These are phyloP conservation scores for Podarcis raffonei DNA, from an alignment of 2,113 vertebrate genomes.

Conservation along the genomic window DNA sequence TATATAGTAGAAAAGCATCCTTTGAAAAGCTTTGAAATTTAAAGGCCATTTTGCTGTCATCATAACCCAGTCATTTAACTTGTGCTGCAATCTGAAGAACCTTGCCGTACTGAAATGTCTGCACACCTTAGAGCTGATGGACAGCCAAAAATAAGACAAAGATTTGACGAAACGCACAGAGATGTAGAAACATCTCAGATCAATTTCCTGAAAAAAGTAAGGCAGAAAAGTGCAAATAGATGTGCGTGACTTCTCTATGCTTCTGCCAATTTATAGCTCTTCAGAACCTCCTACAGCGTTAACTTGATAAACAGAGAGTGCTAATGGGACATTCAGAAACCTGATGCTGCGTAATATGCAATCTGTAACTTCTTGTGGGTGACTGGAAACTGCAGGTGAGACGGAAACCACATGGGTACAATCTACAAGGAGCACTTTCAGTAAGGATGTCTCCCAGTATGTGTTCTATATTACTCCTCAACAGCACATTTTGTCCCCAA, in stretches of 20 bases:
- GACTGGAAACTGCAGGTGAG: no score
- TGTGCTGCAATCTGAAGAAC: constrained; percentile 30
- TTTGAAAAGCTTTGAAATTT: constrained; percentile 6
- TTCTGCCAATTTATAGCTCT: not conserved
- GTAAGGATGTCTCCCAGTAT: not conserved
- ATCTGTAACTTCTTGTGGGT: not conserved
- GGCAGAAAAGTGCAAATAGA: not conserved
- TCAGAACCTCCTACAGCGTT: not conserved
- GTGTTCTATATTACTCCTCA: not conserved
- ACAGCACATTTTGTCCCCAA: not conserved
- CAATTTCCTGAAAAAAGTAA: not conserved
- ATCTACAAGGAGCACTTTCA: not conserved
- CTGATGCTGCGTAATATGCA: not conserved
- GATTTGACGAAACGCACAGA: not conserved
- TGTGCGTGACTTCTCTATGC: not conserved
- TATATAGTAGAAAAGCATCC: not conserved
- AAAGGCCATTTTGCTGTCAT: constrained; percentile 47
- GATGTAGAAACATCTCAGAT: not conserved
- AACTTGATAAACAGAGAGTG: not conserved
- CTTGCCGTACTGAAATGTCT: constrained; percentile 12
- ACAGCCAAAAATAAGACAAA: constrained; percentile 15
- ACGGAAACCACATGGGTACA: not conserved
- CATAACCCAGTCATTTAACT: constrained; percentile 34
- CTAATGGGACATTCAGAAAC: not conserved
- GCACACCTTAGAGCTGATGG: constrained; percentile 3